Percentiles rank a stretch among this genome's conserved stretches.
phyloP scores from a whole-genome alignment of 2,888 invertebrate species.

The Carabus problematicus region DNA sequence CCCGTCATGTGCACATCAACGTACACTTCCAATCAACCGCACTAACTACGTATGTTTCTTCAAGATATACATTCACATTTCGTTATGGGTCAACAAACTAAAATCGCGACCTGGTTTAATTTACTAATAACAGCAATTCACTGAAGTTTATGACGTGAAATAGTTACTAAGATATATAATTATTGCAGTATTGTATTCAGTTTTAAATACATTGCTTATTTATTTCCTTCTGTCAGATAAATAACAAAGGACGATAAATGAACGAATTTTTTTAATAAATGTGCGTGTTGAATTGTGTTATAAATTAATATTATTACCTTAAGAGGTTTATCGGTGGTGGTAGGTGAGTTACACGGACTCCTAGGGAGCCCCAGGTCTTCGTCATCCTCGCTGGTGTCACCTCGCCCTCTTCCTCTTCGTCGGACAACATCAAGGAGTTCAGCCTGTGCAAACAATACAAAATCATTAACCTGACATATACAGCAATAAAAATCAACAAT shows the following conservation, averaged over 20 bases:
- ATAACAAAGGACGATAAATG: too few species aligned
- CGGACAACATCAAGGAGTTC: conserved; percentile 77
- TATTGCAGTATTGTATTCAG: too few species aligned
- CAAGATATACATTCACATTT: conserved; percentile 12
- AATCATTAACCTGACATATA: background rate
- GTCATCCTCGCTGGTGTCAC: conserved; percentile 73
- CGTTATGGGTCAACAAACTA: conserved; percentile 8
- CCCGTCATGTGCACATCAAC: background rate
- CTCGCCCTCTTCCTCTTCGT: conserved; percentile 69
- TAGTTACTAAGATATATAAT: background rate
- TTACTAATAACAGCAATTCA: too few species aligned
- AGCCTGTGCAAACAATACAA: conserved; percentile 63
- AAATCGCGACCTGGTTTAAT: too few species aligned
- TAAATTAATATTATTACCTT: conserved; percentile 47
- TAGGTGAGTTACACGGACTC: conserved; percentile 74
- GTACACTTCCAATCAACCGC: background rate
- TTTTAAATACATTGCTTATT: too few species aligned
- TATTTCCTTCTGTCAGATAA: too few species aligned
- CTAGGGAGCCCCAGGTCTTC: conserved; percentile 78
- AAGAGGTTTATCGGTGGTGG: conserved; percentile 60
- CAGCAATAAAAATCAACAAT: conserved; percentile 1
- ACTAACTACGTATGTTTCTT: conserved; percentile 1
- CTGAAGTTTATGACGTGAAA: background rate
- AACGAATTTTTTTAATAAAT: too few species aligned
- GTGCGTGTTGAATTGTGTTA: background rate